Evolutionary conservation across 2,888 invertebrate species (phyloP).

Genomic region (Heteromyza rotundicornis): DNA sequence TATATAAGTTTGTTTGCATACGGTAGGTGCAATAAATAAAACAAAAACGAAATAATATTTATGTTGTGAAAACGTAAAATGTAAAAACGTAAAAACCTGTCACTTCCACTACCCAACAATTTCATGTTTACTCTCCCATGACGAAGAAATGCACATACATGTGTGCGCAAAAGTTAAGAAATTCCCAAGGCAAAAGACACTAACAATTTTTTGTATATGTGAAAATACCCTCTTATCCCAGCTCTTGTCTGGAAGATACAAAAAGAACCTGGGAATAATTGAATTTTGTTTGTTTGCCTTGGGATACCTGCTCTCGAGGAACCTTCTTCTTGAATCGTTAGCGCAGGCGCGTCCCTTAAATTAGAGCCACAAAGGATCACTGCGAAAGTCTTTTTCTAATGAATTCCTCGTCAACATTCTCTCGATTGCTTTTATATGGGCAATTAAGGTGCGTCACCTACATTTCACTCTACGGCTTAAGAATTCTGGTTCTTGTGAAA

Average conservation of each 20-base stretch:
- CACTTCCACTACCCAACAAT: not conserved
- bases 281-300: too few species aligned
- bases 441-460: conserved; percentile 23
- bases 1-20: too few species aligned
- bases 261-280: too few species aligned
- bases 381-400: too few species aligned
- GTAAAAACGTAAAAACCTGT: conserved; percentile 1
- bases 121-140: conserved; percentile 37
- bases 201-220: too few species aligned
- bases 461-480: not conserved
- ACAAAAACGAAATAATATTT: conserved; percentile 10
- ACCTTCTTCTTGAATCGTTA: too few species aligned
- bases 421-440: conserved; percentile 2
- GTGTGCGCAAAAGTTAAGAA: not conserved
- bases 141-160: conserved; percentile 22
- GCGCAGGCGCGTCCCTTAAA: too few species aligned
- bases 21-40: not conserved
- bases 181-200: too few species aligned
- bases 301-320: too few species aligned
- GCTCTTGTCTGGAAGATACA: too few species aligned
- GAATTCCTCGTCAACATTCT: not conserved
- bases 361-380: too few species aligned
- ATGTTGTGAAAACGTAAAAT: conserved; percentile 16
- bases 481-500: not conserved
- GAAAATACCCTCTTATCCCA: too few species aligned